These are phyloP conservation scores for Hemitrygon akajei DNA, from an alignment of 2,797 vertebrate genomes.

Conservation along the genomic window DNA sequence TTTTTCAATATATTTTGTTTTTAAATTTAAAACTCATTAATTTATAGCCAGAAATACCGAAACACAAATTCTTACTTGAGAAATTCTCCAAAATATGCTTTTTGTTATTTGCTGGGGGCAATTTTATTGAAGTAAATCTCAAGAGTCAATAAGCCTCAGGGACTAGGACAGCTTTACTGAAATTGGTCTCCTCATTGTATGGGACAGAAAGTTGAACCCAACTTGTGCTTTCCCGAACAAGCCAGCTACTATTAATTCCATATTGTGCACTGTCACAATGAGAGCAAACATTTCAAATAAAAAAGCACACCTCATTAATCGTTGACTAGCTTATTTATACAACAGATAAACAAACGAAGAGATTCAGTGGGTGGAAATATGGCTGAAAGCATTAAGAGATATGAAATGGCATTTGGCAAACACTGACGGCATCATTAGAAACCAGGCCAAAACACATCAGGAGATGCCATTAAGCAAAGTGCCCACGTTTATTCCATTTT, in stretches of 20 bases:
- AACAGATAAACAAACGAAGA: background rate
- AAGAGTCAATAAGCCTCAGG: background rate
- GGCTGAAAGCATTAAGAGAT: background rate
- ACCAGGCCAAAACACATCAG: background rate
- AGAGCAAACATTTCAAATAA: background rate
- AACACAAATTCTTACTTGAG: background rate
- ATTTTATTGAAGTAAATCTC: background rate
- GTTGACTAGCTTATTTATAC: background rate
- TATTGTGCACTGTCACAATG: background rate
- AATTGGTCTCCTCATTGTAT: background rate
- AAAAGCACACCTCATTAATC: constrained; percentile 7
- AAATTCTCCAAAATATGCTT: background rate
- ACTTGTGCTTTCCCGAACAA: background rate
- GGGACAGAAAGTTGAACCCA: background rate
- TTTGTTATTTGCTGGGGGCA: background rate
- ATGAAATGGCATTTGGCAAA: constrained; percentile 7
- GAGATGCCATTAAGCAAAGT: background rate
- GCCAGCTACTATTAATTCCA: background rate
- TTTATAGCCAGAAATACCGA: background rate
- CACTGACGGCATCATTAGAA: background rate
- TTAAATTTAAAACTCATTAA: background rate
- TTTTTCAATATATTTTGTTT: no score
- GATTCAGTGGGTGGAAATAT: background rate
- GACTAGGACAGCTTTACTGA: background rate
- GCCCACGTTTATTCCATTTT: background rate